Base-by-base conservation (phyloP, 2,113 vertebrate genomes). In the Lepidothrix coronata region DNA sequence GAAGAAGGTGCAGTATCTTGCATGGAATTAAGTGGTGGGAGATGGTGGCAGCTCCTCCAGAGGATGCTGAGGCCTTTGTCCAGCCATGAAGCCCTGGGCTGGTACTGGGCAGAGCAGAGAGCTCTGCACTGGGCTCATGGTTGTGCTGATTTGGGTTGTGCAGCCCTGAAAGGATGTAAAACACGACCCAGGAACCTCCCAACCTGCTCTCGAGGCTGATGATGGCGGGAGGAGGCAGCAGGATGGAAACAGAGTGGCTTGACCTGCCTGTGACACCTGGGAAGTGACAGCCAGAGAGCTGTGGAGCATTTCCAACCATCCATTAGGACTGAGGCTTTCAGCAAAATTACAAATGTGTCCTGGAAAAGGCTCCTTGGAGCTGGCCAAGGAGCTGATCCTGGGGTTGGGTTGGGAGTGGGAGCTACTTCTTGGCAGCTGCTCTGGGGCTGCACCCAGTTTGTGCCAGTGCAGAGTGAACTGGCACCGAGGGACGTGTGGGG, bases 401-500 rank as follows among this genome's bases (percentile, higher is more conserved):
- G 31, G 48, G 51, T 68, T 63, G 89, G 41, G 39, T 11, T 39
- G 39, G 39, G 39, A 39, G 79, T 0, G 3, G 59, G 7, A 22
- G 55, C 4, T 35, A 75, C 2, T 8, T 1, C 72, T 68, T 31
- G 49, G 79, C 91, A 84, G n/a, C 39, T 0, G 4, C n/a, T 0
- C 1, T 0, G 3, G 65, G 7, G 23, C 46, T 2, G 4, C 84
- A 31, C n/a, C 28, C 11, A 3, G 4, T 0, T 0, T 7, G 62
- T 48, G 55, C 43, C 30, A 14, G 41, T 77, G 59, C 14, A 0
- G 79, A 72, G 65, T 0, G 18, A 66, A 28, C 33, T 83, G 86
- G n/a, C 13, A n/a, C 51, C 0, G 0, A 13, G 65, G 57, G 44
- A 48, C 15, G 20, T 10, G 0, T 1, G 4, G 43, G 48, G 55